Conservation (phyloP, 1,140 invertebrate genomes). For the Sweltsa coloradensis region DNA sequence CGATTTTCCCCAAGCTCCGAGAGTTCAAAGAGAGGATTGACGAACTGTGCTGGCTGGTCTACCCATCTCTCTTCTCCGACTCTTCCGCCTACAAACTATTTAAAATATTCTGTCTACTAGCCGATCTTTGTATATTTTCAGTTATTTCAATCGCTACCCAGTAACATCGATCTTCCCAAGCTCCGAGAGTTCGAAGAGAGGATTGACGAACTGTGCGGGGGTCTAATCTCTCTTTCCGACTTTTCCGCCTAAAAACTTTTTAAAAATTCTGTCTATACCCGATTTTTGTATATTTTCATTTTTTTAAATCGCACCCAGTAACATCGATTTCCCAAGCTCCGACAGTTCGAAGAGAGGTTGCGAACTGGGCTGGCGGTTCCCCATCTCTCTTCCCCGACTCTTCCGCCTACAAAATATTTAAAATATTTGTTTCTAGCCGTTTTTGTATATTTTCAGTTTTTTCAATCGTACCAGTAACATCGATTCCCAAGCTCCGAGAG, state of each 20-base stretch:
- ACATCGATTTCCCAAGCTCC: too few relatives aligned
- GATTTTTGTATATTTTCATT: conserved; percentile 20
- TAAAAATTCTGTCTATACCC: conserved; percentile 9
- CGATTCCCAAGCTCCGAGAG: conserved; percentile 35
- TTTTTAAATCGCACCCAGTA: too few relatives aligned
- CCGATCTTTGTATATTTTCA: conserved; percentile 39
- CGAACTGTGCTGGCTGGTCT: conserved; percentile 66
- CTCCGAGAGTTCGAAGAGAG: conserved; percentile 42
- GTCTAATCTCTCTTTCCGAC: too few relatives aligned
- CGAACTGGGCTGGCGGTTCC: too few relatives aligned
- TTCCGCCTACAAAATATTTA: conserved; percentile 58
- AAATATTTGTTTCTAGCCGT: conserved; percentile 59
- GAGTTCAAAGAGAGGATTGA: conserved; percentile 46
- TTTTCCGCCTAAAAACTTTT: too few relatives aligned
- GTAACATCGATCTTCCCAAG: conserved; percentile 36
- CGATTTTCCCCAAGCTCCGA: conserved; percentile 34
- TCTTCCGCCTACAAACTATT: conserved; percentile 60
- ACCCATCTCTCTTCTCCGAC: conserved; percentile 45
- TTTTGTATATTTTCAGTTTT: too few relatives aligned
- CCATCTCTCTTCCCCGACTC: conserved; percentile 45
- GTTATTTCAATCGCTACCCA: conserved; percentile 48
- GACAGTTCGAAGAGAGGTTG: too few relatives aligned
- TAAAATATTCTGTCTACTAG: conserved; percentile 63
- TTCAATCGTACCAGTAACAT: too few relatives aligned
- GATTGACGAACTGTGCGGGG: conserved; percentile 61